Percentiles rank a stretch among this genome's conserved stretches.
Evolutionary conservation across 2,888 invertebrate genomes (phyloP).

Genomic region (Rotaria sp.): DNA sequence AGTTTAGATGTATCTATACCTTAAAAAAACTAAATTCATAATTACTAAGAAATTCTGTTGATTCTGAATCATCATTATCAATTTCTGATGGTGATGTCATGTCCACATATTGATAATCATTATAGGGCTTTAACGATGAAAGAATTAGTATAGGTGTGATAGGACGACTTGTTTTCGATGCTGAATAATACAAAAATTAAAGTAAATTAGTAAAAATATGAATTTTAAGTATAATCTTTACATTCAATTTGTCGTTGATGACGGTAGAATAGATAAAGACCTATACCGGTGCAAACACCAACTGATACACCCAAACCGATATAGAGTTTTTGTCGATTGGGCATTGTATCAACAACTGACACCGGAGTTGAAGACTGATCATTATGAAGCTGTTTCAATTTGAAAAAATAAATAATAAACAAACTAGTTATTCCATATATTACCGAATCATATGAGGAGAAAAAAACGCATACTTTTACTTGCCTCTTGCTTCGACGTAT

Average conservation of each 20-base stretch:
- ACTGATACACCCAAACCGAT: neutral
- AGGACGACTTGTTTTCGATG: neutral
- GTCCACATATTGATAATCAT: neutral
- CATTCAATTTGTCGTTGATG: neutral
- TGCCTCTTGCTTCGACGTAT: neutral
- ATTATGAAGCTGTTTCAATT: neutral
- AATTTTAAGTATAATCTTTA: neutral
- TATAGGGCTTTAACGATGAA: neutral
- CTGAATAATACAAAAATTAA: neutral
- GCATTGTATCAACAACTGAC: neutral
- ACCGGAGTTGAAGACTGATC: neutral
- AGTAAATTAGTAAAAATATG: neutral
- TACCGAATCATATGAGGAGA: neutral
- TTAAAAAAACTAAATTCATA: neutral
- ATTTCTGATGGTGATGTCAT: neutral
- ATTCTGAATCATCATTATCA: neutral
- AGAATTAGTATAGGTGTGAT: neutral
- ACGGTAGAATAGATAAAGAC: neutral
- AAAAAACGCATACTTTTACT: neutral
- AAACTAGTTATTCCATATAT: neutral
- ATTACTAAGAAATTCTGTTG: neutral
- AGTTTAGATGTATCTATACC: neutral
- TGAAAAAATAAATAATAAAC: conserved; percentile 1
- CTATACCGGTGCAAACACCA: neutral
- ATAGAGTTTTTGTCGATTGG: neutral